phyloP scores from a whole-genome alignment of 2,113 vertebrate genomes.

The Salvelinus sp. region DNA sequence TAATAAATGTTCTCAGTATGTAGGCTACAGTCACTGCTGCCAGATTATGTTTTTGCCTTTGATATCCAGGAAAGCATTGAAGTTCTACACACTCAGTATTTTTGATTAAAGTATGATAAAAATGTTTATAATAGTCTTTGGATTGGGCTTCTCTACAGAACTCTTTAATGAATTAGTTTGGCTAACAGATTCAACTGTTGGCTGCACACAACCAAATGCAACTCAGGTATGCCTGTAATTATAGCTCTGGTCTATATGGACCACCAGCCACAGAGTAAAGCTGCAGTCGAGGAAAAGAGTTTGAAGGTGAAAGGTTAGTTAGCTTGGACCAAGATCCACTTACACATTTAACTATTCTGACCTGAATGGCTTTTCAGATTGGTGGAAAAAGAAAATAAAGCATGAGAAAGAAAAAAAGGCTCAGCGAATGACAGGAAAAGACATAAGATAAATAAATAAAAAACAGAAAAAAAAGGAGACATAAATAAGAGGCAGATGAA shows the following conservation, averaged over 20 bases:
- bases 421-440: neutral
- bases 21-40: no score
- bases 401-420: neutral
- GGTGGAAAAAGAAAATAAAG: neutral
- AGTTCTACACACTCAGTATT: neutral
- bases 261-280: neutral
- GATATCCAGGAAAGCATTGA: neutral
- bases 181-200: no score
- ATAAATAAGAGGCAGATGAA: conserved; percentile 1
- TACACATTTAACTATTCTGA: conserved; percentile 13
- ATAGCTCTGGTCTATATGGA: neutral
- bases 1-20: neutral
- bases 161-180: no score
- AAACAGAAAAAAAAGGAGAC: neutral
- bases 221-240: no score
- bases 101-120: neutral
- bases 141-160: no score
- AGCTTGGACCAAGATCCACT: conserved; percentile 46
- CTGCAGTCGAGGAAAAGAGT: conserved; percentile 12
- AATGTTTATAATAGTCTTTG: no score
- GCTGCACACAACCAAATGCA: neutral
- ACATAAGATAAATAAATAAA: neutral
- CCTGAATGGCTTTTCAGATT: neutral
- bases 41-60: no score
- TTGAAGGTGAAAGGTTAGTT: conserved; percentile 41